Percentiles rank a stretch among this genome's conserved stretches.
These are phyloP conservation scores for Brachionus paranguensis DNA, from an alignment of 1,140 invertebrate species.

Conservation along the genomic window DNA sequence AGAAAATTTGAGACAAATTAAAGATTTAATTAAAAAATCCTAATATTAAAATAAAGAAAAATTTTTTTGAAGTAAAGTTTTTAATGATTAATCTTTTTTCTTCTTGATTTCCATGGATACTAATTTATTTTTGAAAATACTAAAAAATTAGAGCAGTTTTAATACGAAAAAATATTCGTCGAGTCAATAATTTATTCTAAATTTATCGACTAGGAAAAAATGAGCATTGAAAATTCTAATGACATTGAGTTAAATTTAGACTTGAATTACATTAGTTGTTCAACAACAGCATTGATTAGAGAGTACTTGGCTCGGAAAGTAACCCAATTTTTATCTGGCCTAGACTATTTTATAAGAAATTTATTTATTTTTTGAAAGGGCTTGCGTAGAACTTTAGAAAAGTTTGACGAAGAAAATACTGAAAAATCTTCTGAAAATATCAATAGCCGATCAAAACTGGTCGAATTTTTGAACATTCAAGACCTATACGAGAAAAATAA, in stretches of 20 bases:
- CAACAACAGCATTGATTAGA: conserved; percentile 15
- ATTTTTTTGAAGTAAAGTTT: background rate
- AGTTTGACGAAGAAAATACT: conserved; percentile 3
- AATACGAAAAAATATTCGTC: background rate
- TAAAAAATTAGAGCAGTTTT: background rate
- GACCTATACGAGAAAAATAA: conserved; percentile 31
- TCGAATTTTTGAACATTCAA: conserved; percentile 28
- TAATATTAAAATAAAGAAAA: background rate
- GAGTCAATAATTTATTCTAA: conserved; percentile 13
- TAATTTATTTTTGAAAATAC: background rate
- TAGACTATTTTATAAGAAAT: background rate
- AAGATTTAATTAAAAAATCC: background rate
- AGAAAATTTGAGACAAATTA: background rate
- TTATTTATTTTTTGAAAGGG: background rate
- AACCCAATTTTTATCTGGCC: background rate
- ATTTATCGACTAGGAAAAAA: background rate
- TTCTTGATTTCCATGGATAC: background rate
- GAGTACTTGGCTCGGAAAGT: conserved; percentile 29
- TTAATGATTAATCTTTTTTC: background rate
- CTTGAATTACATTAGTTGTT: conserved; percentile 24
- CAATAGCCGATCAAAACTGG: background rate
- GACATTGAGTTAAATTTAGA: conserved; percentile 14
- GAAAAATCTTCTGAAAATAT: background rate
- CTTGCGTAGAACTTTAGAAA: background rate
- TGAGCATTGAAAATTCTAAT: background rate